phyloP scores from a whole-genome alignment of 2,113 vertebrate genomes.

The Phylloscopus trochilus region DNA sequence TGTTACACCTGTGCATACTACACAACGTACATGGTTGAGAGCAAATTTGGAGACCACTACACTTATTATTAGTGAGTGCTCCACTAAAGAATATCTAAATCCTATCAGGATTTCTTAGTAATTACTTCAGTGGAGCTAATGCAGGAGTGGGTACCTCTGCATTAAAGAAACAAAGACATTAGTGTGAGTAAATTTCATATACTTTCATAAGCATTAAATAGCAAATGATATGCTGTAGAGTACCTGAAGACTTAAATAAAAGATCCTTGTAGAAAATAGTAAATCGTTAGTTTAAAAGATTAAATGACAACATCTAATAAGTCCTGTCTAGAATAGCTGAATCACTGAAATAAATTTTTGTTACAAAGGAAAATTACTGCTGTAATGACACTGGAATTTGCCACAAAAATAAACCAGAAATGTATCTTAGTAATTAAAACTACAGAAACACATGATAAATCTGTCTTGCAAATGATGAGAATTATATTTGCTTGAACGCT shows the following conservation, averaged over 20 bases:
- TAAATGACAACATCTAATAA: constrained; percentile 1
- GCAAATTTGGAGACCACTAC: neutral
- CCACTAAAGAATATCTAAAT: neutral
- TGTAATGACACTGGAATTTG: constrained; percentile 18
- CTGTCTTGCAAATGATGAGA: neutral
- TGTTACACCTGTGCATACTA: neutral
- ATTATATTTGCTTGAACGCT: neutral
- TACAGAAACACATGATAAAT: neutral
- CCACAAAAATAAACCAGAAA: constrained; percentile 15
- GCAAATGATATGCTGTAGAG: neutral
- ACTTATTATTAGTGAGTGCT: neutral
- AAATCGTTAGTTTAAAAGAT: constrained; percentile 27
- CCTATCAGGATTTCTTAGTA: neutral
- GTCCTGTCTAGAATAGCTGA: neutral
- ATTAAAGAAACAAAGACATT: neutral
- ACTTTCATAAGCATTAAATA: constrained; percentile 2
- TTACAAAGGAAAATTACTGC: constrained; percentile 12
- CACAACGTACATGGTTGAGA: neutral
- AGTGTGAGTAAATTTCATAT: neutral
- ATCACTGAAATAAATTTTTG: constrained; percentile 4
- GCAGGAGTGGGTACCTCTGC: neutral
- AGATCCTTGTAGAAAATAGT: neutral
- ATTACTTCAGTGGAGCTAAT: neutral
- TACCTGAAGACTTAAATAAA: constrained; percentile 16
- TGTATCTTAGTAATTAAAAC: constrained; percentile 33